These are phyloP conservation scores for Spialia ferax DNA, from an alignment of 2,888 invertebrate genomes.

Conservation along the genomic window DNA sequence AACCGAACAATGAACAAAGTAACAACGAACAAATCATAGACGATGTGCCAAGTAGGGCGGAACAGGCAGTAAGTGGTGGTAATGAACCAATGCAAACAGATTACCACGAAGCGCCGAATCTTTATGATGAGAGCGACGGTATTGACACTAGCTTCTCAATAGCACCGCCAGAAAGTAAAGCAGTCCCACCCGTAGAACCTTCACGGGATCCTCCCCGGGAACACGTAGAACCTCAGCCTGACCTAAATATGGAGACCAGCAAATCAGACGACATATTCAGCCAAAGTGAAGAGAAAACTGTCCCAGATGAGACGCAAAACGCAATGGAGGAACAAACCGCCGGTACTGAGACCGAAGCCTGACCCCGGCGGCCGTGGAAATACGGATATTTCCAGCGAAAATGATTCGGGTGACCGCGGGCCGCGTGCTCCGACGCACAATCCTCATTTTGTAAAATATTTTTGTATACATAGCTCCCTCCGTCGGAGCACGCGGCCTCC, in stretches of 20 bases:
- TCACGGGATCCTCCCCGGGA: too few relatives aligned
- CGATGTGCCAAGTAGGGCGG: slow-evolving; percentile 30
- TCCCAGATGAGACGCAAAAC: slow-evolving; percentile 11
- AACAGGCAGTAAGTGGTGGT: slow-evolving; percentile 39
- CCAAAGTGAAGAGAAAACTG: slow-evolving; percentile 43
- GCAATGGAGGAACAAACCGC: slow-evolving; percentile 7
- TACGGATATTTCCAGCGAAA: slow-evolving; percentile 77
- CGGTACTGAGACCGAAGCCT: slow-evolving; percentile 54
- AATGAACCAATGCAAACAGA: slow-evolving; percentile 25
- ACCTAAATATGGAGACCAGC: not conserved
- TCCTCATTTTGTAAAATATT: slow-evolving; percentile 29
- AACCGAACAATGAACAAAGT: slow-evolving; percentile 39
- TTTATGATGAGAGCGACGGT: slow-evolving; percentile 66
- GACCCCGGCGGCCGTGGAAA: slow-evolving; percentile 67
- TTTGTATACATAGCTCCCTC: slow-evolving; percentile 37
- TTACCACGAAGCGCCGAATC: slow-evolving; percentile 40
- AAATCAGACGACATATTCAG: slow-evolving; percentile 62
- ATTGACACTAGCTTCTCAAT: slow-evolving; percentile 69
- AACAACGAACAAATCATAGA: slow-evolving; percentile 37
- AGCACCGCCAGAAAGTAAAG: slow-evolving; percentile 33
- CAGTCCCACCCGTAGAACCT: not conserved
- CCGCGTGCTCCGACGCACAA: slow-evolving; percentile 13
- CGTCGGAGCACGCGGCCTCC: slow-evolving; percentile 35
- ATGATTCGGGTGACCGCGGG: slow-evolving; percentile 80
- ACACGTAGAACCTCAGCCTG: not conserved